Conservation (phyloP, 2,797 vertebrate genomes). For the Lerista edwardsae region DNA sequence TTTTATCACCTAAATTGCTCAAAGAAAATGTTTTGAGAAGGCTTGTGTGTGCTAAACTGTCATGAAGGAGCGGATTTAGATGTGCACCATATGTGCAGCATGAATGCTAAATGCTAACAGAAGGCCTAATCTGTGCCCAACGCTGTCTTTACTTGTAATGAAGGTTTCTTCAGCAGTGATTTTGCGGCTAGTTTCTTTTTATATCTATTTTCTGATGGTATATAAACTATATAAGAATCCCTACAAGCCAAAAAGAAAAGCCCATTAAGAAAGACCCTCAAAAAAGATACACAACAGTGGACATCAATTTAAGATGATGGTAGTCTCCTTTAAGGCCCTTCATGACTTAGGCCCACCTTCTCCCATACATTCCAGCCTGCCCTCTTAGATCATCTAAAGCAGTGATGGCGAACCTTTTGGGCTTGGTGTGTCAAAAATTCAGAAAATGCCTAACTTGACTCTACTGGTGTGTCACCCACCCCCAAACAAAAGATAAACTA, state of each 20-base stretch:
- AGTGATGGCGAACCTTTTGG: no score
- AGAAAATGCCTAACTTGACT: no score
- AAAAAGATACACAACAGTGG: neutral
- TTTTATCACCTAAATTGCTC: neutral
- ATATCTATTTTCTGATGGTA: neutral
- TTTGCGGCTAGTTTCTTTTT: neutral
- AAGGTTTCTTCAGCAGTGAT: neutral
- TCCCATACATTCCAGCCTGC: no score
- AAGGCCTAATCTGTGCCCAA: neutral
- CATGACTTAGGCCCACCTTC: no score
- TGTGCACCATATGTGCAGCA: neutral
- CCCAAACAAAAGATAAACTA: no score
- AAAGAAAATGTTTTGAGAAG: conserved; percentile 5
- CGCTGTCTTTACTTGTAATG: neutral
- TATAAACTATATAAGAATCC: no score
- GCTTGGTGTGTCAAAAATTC: no score
- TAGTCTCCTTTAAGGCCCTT: no score
- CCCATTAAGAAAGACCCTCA: no score
- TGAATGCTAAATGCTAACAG: neutral
- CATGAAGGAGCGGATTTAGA: neutral
- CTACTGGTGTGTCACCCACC: no score
- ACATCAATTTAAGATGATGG: no score
- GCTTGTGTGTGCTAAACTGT: neutral
- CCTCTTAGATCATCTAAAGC: no score
- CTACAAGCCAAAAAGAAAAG: neutral